Conservation (phyloP, 2,797 vertebrate species). For the Microcaecilia unicolor region DNA sequence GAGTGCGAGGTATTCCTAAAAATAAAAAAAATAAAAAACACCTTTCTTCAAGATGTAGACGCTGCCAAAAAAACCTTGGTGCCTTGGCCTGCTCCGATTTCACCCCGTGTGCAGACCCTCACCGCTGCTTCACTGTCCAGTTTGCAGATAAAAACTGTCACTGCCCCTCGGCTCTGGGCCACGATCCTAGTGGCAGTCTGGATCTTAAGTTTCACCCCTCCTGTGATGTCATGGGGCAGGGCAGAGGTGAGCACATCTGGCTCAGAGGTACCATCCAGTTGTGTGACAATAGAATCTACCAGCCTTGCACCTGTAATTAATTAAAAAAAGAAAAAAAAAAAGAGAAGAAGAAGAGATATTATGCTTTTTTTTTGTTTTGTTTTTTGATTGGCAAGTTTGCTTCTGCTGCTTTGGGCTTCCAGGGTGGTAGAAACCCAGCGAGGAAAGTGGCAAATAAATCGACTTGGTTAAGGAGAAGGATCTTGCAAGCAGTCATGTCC, state of each 20-base stretch:
- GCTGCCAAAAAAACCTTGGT: not conserved
- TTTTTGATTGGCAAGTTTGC: too few relatives aligned
- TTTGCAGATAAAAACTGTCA: not conserved
- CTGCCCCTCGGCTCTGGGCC: not conserved
- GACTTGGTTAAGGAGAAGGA: too few relatives aligned
- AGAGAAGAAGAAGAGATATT: too few relatives aligned
- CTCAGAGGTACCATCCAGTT: not conserved
- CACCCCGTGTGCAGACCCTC: not conserved
- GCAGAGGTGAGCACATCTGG: not conserved
- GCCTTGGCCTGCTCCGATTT: not conserved
- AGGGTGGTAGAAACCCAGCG: too few relatives aligned
- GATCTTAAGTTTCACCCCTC: conserved; percentile 2
- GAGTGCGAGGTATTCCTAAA: not conserved
- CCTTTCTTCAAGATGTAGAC: not conserved
- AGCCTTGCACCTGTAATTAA: conserved; percentile 1
- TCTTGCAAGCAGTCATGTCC: too few relatives aligned
- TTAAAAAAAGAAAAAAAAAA: not conserved
- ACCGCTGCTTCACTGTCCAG: not conserved
- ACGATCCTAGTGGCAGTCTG: not conserved
- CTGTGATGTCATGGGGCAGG: not conserved
- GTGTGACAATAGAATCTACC: not conserved
- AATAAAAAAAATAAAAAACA: too few relatives aligned
- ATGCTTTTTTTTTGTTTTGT: too few relatives aligned
- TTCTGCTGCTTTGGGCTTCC: too few relatives aligned
- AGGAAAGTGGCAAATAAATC: too few relatives aligned